A percentile compares a stretch with the other conserved stretches of the same genome.
These are phyloP conservation scores for Malurus splendens DNA, from an alignment of 2,797 vertebrate genomes.

Conservation along the genomic window DNA sequence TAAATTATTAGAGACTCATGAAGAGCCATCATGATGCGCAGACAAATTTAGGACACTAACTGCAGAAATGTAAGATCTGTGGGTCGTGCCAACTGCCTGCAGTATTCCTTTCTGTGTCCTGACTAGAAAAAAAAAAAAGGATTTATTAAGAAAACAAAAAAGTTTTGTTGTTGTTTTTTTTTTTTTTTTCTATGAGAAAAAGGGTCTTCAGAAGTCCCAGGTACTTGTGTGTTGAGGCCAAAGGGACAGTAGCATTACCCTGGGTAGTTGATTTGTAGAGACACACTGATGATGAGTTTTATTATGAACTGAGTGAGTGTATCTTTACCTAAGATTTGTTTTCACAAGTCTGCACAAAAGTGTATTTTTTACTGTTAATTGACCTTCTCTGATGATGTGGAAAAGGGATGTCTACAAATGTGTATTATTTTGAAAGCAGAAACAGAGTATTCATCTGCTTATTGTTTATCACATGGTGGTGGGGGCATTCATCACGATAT, in stretches of 20 bases:
- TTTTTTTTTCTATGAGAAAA: neutral
- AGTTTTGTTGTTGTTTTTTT: too few relatives aligned
- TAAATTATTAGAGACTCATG: neutral
- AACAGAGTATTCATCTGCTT: neutral
- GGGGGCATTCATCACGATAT: neutral
- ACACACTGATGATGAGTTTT: neutral
- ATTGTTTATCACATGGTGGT: neutral
- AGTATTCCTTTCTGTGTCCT: neutral
- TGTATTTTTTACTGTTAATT: neutral
- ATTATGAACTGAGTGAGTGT: fast-evolving
- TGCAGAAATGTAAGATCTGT: neutral
- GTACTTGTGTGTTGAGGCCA: neutral
- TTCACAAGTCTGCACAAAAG: neutral
- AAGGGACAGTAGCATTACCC: neutral
- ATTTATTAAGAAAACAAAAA: neutral
- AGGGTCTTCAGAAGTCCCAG: neutral
- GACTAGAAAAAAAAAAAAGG: neutral
- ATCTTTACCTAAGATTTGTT: neutral
- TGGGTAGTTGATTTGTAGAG: neutral
- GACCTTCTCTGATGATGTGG: neutral
- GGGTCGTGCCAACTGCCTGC: neutral
- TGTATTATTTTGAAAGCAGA: neutral
- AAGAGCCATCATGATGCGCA: neutral
- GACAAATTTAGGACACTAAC: neutral
- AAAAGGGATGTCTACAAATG: neutral